Base-by-base conservation (phyloP, 2,113 vertebrate genomes). In the Ameiurus melas region DNA sequence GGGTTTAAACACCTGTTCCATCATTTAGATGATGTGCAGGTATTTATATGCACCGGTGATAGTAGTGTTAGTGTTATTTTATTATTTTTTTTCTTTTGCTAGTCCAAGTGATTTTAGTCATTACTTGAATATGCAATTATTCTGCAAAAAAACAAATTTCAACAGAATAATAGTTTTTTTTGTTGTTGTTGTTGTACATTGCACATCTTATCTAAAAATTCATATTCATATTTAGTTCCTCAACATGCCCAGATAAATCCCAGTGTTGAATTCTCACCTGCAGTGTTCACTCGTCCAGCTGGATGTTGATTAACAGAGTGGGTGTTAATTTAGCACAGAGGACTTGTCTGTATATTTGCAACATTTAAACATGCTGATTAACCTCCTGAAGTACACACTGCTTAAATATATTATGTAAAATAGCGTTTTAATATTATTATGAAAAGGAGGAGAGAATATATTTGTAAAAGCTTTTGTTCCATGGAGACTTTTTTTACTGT, bases 81-180 rank as follows among this genome's bases (percentile, higher is more conserved):
- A 36, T 47, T 43, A 4, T 78, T 39, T 62, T 75, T 51, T 30
- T 22, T 30, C 9, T 83, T 87, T 79, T 86, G 33, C 30, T 86
- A 86, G 17, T 66, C 82, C 60, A 85, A 62, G 68, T 81, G 62
- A 57, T 87, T 87, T 88, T 68, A 86, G 51, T 47, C 84, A 88
- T 88, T 89, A 89, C 90, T 90, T 90, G 88, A 90, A 87, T 81
- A 84, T 90, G 80, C 75, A 84, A 47, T 47, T 78, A 71, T 70
- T 84, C 66, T 68, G 82, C 60, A 90, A 87, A 88, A 51, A 75
- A 36, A 25, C 30, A 57, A 36, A 47, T 79, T 62, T 79, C 66
- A 14, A 19, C 25, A 80, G 51, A 80, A 55, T 30, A 19, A 77
- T 82, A 71, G 30, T 64, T 90, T 85, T 90, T 71, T 3, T 39